A percentile compares a stretch with the other conserved stretches of the same genome.
phyloP scores from a whole-genome alignment of 1,140 invertebrate species.

The Aphaenogaster ashmeadi region DNA sequence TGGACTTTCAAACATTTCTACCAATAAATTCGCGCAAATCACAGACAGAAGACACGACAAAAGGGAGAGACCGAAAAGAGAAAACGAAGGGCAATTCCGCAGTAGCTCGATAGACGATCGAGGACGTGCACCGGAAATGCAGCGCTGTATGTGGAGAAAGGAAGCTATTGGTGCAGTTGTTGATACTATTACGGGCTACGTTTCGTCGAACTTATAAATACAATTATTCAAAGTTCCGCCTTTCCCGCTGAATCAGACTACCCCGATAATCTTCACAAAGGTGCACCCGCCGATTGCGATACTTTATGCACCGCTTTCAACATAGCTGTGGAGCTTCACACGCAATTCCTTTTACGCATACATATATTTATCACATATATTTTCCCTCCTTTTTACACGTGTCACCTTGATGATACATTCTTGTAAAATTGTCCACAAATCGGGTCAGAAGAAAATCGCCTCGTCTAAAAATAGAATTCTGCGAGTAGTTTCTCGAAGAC shows the following conservation, averaged over 20 bases:
- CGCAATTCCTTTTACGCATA: neutral
- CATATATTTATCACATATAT: neutral
- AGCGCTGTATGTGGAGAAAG: neutral
- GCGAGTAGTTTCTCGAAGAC: neutral
- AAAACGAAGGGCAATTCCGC: slow-evolving; percentile 15
- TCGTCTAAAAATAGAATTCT: neutral
- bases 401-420: neutral
- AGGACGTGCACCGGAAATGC: slow-evolving; percentile 1
- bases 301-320: neutral
- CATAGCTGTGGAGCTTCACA: neutral
- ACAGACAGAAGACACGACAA: slow-evolving; percentile 46
- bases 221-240: slow-evolving; percentile 34
- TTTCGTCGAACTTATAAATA: slow-evolving; percentile 39
- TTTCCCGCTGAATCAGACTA: slow-evolving; percentile 13
- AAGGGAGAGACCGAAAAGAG: slow-evolving; percentile 8
- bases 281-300: neutral
- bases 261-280: slow-evolving; percentile 28
- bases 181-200: slow-evolving; percentile 25
- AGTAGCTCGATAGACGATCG: slow-evolving; percentile 44
- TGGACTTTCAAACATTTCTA: slow-evolving; percentile 57
- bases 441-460: neutral
- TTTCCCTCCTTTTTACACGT: neutral
- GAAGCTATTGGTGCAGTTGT: slow-evolving; percentile 2
- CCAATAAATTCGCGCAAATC: slow-evolving; percentile 48
- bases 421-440: slow-evolving; percentile 8